A percentile compares a stretch with the other conserved stretches of the same genome.
Conservation (phyloP, 1,140 invertebrate species). For the Zaprionus ghesquierei region DNA sequence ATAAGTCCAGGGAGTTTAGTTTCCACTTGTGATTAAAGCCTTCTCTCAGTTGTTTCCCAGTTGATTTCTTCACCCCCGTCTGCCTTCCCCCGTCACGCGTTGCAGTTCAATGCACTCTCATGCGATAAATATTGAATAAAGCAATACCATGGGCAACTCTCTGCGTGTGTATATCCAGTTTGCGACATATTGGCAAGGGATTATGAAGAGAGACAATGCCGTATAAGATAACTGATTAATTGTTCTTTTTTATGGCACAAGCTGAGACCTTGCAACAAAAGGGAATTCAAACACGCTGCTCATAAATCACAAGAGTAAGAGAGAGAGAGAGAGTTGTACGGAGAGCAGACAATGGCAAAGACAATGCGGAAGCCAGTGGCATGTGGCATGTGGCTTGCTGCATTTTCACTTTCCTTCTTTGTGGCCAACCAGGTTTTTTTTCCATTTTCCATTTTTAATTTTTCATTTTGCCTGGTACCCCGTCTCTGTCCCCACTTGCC, state of each 20-base stretch:
- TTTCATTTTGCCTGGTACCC: slow-evolving; percentile 11
- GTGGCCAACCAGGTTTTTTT: slow-evolving; percentile 31
- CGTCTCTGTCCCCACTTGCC: background rate
- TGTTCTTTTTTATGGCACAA: slow-evolving; percentile 37
- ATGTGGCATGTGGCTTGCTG: slow-evolving; percentile 4
- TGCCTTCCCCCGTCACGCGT: background rate
- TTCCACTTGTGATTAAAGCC: slow-evolving; percentile 41
- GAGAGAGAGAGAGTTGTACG: background rate
- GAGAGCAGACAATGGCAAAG: slow-evolving; percentile 31
- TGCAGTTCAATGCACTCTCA: slow-evolving; percentile 54
- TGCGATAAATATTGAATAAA: slow-evolving; percentile 48
- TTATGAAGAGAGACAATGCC: slow-evolving; percentile 45
- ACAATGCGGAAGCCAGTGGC: slow-evolving; percentile 45
- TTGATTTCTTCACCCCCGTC: slow-evolving; percentile 17
- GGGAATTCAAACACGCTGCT: slow-evolving; percentile 1
- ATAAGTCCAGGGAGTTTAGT: background rate
- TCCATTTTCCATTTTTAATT: slow-evolving; percentile 4
- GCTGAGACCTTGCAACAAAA: slow-evolving; percentile 11
- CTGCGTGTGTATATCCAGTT: background rate
- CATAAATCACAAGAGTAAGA: background rate
- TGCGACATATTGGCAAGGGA: slow-evolving; percentile 43
- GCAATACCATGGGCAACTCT: background rate
- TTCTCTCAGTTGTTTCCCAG: slow-evolving; percentile 38
- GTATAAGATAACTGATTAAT: slow-evolving; percentile 54
- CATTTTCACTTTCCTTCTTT: slow-evolving; percentile 51